Conservation (phyloP, 2,113 vertebrate species). For the Ursus arctos region DNA sequence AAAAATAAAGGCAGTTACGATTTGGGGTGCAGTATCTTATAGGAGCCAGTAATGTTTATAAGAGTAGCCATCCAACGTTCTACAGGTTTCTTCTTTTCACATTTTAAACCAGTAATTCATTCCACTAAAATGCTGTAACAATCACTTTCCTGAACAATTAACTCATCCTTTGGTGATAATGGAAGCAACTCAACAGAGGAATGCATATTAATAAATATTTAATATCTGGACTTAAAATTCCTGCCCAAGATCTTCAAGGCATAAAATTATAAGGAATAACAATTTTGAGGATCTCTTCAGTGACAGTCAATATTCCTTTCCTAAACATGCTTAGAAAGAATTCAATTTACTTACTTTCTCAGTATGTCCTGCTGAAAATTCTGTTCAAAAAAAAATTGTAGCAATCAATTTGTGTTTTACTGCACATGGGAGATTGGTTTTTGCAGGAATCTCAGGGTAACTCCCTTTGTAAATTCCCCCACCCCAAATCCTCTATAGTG, state of each 20-base stretch:
- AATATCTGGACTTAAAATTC: conserved; percentile 47
- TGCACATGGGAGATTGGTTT: conserved; percentile 43
- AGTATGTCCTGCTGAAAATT: conserved; percentile 40
- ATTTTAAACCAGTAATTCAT: conserved; percentile 21
- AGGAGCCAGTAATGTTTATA: not conserved
- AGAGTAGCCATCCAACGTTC: not conserved
- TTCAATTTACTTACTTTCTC: conserved; percentile 55
- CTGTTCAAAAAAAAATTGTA: not conserved
- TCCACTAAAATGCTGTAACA: not conserved
- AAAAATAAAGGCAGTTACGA: not conserved
- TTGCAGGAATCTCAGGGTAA: conserved; percentile 49
- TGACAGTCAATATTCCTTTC: conserved; percentile 30
- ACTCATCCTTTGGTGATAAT: conserved; percentile 24
- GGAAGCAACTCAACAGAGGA: conserved; percentile 31
- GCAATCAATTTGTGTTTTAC: conserved; percentile 43
- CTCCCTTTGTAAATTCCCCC: conserved; percentile 17
- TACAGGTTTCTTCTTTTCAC: conserved; percentile 9
- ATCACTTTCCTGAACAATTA: conserved; percentile 13
- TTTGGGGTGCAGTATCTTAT: not conserved
- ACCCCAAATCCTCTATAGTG: not conserved
- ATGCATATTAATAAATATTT: conserved; percentile 52
- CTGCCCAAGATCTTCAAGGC: conserved; percentile 5
- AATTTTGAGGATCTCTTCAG: conserved; percentile 39
- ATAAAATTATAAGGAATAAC: not conserved
- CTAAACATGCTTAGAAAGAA: conserved; percentile 49